Percentiles rank a stretch among this genome's conserved stretches.
phyloP scores from a whole-genome alignment of 2,797 vertebrate species.

The Pogonophryne albipinna region DNA sequence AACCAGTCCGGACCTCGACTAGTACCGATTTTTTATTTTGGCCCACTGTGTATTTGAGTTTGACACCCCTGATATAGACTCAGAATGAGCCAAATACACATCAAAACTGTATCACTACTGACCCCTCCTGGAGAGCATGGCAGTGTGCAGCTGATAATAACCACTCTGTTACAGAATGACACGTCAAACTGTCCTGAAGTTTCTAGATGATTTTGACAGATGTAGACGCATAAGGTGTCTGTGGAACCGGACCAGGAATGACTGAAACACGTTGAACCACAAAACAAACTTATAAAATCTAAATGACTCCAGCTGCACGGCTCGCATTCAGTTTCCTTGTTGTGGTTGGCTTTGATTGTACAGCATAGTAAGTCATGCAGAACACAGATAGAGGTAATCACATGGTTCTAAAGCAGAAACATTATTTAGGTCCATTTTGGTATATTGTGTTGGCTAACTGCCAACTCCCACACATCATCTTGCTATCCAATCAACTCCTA shows the following conservation, averaged over 20 bases:
- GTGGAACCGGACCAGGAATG: neutral
- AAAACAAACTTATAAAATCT: neutral
- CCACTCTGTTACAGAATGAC: neutral
- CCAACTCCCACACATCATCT: neutral
- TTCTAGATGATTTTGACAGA: slow-evolving; percentile 13
- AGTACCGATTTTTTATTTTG: too few species aligned
- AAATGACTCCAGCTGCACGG: neutral
- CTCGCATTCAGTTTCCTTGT: neutral
- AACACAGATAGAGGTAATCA: neutral
- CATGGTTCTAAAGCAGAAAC: neutral
- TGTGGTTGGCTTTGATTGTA: neutral
- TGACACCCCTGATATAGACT: too few species aligned
- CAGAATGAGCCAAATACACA: neutral
- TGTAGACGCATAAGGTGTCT: neutral
- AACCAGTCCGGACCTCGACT: too few species aligned
- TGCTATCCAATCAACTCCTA: neutral
- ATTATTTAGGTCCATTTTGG: neutral
- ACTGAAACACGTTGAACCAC: neutral
- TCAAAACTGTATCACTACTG: slow-evolving; percentile 65
- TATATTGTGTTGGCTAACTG: neutral
- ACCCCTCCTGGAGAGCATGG: slow-evolving; percentile 68
- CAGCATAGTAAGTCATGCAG: neutral
- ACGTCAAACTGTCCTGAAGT: neutral
- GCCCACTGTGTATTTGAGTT: too few species aligned
- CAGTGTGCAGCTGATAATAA: slow-evolving; percentile 33